Conservation (phyloP, 2,888 invertebrate species). For the Caenorhabditis parvicauda region DNA sequence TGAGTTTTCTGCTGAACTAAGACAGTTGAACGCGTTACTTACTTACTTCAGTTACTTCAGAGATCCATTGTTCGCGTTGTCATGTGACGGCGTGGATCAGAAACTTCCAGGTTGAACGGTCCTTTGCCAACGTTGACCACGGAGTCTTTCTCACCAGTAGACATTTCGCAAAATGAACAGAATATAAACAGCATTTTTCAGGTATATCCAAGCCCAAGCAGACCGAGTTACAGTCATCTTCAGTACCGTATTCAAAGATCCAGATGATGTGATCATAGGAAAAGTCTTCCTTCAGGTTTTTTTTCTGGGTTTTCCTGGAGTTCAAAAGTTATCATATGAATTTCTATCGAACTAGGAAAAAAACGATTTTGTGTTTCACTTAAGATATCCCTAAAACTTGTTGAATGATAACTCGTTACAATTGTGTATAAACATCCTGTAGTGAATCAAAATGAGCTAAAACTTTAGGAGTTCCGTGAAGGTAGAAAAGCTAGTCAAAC, state of each 20-base stretch:
- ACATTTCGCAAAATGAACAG: too few species aligned
- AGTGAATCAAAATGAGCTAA: not conserved
- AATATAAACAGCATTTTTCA: conserved; percentile 63
- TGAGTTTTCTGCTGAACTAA: not conserved
- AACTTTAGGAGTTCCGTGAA: conserved; percentile 81
- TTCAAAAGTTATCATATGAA: not conserved
- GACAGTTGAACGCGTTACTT: too few species aligned
- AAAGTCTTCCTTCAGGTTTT: conserved; percentile 92
- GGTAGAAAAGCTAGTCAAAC: conserved; percentile 92
- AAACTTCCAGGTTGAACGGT: too few species aligned
- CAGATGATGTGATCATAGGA: conserved; percentile 95
- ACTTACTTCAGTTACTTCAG: too few species aligned
- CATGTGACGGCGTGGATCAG: too few species aligned
- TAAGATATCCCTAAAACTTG: not conserved
- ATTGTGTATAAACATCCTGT: not conserved
- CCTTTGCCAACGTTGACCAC: too few species aligned
- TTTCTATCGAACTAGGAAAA: not conserved
- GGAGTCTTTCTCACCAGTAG: too few species aligned
- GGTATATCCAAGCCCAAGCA: conserved; percentile 95
- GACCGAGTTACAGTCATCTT: conserved; percentile 99
- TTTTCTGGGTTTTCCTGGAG: too few species aligned
- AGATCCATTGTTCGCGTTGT: too few species aligned
- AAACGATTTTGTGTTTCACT: not conserved
- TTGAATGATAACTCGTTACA: not conserved
- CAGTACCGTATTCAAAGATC: conserved; percentile 96